Evolutionary conservation across 1,140 invertebrate species (phyloP).

Genomic region (Stenopsyche tienmushanensis): DNA sequence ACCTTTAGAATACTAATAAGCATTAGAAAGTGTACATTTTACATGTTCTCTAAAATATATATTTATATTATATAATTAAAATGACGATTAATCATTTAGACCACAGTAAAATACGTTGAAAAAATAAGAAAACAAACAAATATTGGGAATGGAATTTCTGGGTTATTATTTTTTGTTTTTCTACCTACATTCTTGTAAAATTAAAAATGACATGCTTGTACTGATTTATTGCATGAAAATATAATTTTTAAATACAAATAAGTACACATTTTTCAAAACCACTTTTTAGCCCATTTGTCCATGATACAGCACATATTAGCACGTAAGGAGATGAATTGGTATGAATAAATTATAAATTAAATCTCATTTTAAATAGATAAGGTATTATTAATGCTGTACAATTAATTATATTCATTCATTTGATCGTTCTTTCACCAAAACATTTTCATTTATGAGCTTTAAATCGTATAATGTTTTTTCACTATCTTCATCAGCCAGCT

Average conservation of each 20-base stretch:
- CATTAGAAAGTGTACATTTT: no score
- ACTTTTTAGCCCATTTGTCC: neutral
- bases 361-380: neutral
- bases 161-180: no score
- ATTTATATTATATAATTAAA: no score
- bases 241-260: conserved; percentile 31
- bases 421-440: conserved; percentile 90
- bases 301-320: no score
- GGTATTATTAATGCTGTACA: neutral
- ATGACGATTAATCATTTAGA: no score
- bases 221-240: conserved; percentile 25
- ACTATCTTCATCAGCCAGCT: conserved; percentile 78
- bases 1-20: no score
- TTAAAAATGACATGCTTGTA: neutral
- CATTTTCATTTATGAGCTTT: conserved; percentile 89
- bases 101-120: no score
- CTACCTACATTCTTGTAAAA: no score
- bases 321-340: neutral
- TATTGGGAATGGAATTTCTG: no score
- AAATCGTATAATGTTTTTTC: conserved; percentile 75
- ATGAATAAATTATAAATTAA: neutral
- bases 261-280: neutral
- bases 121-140: no score
- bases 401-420: conserved; percentile 13
- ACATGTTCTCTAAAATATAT: no score